Conservation (phyloP, 2,888 invertebrate species). For the Labia minor region DNA sequence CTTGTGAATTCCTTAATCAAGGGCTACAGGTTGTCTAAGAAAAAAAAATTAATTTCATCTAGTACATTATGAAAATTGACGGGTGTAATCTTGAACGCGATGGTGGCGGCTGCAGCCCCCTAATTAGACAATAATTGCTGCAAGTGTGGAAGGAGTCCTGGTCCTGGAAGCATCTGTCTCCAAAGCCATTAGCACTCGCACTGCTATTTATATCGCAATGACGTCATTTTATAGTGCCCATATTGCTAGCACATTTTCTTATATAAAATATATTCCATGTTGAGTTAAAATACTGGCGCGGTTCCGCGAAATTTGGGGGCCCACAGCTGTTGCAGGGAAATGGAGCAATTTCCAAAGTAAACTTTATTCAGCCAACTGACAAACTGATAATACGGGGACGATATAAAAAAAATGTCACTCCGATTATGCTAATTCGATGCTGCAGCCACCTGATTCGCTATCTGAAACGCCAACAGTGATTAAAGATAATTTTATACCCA, state of each 20-base stretch:
- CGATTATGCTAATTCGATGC: background rate
- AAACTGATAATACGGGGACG: background rate
- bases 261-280: background rate
- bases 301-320: background rate
- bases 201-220: background rate
- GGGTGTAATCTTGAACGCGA: background rate
- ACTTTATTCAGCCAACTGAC: background rate
- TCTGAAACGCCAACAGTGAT: background rate
- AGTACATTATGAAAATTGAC: background rate
- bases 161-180: background rate
- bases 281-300: background rate
- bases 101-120: background rate
- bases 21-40: background rate
- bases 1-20: background rate
- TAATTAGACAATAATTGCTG: background rate
- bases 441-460: background rate
- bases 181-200: background rate
- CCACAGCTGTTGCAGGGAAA: background rate
- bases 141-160: background rate
- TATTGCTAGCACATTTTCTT: background rate
- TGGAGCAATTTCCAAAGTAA: background rate
- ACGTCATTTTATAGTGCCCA: background rate
- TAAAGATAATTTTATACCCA: background rate
- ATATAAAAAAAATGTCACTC: background rate
- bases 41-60: background rate